Percentiles rank a stretch among this genome's conserved stretches.
phyloP scores from a whole-genome alignment of 2,888 invertebrate species.

The Tetropium fuscum region DNA sequence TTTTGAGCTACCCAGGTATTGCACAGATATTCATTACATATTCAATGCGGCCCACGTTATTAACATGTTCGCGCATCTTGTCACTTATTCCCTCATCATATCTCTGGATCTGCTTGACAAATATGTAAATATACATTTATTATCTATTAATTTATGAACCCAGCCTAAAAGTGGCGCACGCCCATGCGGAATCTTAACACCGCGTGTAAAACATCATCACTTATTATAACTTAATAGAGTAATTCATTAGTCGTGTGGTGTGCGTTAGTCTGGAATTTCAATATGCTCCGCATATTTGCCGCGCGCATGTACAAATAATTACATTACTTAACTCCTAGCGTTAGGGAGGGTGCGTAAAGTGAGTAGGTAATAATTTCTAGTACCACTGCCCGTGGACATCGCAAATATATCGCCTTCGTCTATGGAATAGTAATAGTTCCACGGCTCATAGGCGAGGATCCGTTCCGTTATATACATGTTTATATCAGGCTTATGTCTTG shows the following conservation, averaged over 20 bases:
- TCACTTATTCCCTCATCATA: no score
- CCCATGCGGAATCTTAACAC: neutral
- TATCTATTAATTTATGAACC: no score
- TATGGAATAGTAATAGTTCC: constrained; percentile 13
- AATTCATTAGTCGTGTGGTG: constrained; percentile 3
- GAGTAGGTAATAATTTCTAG: neutral
- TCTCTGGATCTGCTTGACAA: no score
- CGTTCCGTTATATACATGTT: constrained; percentile 22
- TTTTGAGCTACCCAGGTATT: no score
- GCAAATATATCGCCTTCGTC: constrained; percentile 6
- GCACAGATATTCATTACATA: no score
- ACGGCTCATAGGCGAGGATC: constrained; percentile 3
- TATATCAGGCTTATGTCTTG: neutral
- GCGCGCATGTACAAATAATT: constrained; percentile 36
- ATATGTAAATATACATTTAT: no score
- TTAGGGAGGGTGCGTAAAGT: neutral
- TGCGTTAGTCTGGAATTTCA: constrained; percentile 20
- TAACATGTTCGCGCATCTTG: no score
- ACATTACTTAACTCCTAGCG: neutral
- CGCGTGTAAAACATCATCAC: constrained; percentile 6
- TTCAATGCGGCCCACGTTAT: no score
- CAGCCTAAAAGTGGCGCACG: neutral
- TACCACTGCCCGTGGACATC: neutral
- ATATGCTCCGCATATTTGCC: neutral
- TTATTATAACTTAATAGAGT: constrained; percentile 12